Evolutionary conservation across 2,888 invertebrate species (phyloP).

Genomic region (Peribatodes rhomboidaria): DNA sequence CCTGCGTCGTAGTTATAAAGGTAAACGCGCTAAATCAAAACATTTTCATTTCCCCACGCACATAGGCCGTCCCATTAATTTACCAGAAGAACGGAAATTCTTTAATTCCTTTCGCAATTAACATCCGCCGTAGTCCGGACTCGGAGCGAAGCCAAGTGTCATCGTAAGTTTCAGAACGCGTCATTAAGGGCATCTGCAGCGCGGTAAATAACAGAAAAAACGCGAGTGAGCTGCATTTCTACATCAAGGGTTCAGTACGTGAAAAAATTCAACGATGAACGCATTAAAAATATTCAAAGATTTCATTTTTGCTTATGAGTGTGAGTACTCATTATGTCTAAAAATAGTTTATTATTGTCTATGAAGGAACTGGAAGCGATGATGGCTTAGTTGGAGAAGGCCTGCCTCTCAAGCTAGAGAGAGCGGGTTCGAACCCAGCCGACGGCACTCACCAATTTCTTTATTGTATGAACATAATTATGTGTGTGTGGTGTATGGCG

Average conservation of each 20-base stretch:
- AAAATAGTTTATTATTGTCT: too few species aligned
- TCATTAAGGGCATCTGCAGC: slow-evolving; percentile 86
- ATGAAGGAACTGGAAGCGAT: too few species aligned
- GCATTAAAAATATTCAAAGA: too few species aligned
- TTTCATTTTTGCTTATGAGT: too few species aligned
- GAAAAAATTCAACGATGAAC: not conserved
- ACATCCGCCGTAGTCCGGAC: slow-evolving; percentile 57
- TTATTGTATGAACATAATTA: too few species aligned
- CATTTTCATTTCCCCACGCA: slow-evolving; percentile 55
- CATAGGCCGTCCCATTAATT: slow-evolving; percentile 75
- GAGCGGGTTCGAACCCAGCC: too few species aligned
- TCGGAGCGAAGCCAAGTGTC: slow-evolving; percentile 81
- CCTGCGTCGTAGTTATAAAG: slow-evolving; percentile 49
- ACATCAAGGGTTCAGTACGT: slow-evolving; percentile 45
- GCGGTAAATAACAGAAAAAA: slow-evolving; percentile 82
- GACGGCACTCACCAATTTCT: too few species aligned
- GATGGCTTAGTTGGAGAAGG: too few species aligned
- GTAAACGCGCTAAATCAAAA: slow-evolving; percentile 50
- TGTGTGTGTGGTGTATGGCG: too few species aligned
- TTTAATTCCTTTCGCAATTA: slow-evolving; percentile 85
- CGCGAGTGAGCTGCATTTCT: slow-evolving; percentile 32
- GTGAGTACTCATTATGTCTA: too few species aligned
- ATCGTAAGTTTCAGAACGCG: slow-evolving; percentile 86
- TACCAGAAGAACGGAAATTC: slow-evolving; percentile 78
- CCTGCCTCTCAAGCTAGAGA: too few species aligned